Evolutionary conservation across 2,888 invertebrate species (phyloP), one percentile per base, ranked within the genome.

Genomic region (Leptinotarsa peninsularis): DNA sequence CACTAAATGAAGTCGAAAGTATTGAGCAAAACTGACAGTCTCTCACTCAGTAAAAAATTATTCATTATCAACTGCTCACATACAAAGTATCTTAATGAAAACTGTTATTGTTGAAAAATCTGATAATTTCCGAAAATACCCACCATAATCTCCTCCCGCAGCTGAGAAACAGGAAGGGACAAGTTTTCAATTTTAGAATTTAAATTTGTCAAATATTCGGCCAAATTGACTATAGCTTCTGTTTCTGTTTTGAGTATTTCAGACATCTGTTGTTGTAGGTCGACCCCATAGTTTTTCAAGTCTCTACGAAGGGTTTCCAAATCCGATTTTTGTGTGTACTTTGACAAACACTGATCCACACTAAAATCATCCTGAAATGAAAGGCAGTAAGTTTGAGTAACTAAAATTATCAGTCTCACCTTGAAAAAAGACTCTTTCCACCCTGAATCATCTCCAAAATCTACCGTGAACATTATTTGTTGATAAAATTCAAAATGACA

Each of bases 161-260:
- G 90, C 81, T 95, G 94, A 69, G 93, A 93, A 74, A 98, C 89
- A 63, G 98, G 97, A 71, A 91, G 89, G 84, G 94, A 93, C 78
- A 98, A 92, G 83, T 94, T 93, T 74, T 92, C 91, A 79, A 98
- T 96, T 49, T 94, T 93, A 85, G 95, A 95, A 89, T 97, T 97
- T 80, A 98, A 91, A 10, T 97, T 97, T 79, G 97, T 97, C 81
- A 99, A 91, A 87, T 98, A 98, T 66, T 97, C 97, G 5, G 98
- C 98, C 66, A 99, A 90, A 89, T 97, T 98, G 7, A 99, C 98
- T 89, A 99, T 99, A 87, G 98, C 98, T 4, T 97, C 97, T 86
- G 99, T 99, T 87, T 99, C 98, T 86, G 97, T 96, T 89, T 99
- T 99, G 81, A 99, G 97, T 10, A 99, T 92, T 88, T 99, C 98